These are phyloP conservation scores for Platysternon megacephalum DNA, from an alignment of 2,113 vertebrate species.

Conservation along the genomic window DNA sequence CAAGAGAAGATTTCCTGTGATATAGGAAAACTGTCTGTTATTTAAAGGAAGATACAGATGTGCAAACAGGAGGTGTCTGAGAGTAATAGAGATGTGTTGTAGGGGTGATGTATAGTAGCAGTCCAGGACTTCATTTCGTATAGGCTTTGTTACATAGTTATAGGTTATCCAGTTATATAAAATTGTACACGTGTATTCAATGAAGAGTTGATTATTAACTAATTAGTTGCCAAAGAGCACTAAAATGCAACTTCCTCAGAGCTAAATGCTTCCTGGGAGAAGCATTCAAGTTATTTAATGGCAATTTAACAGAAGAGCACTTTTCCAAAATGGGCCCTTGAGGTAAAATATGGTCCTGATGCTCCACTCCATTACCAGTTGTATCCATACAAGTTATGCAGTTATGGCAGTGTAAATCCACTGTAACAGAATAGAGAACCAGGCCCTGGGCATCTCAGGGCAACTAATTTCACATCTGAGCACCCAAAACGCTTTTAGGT, in stretches of 20 bases:
- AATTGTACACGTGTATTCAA: not conserved
- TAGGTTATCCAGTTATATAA: not conserved
- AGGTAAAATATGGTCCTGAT: not conserved
- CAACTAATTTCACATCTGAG: not conserved
- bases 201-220: not conserved
- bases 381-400: not conserved
- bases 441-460: not conserved
- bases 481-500: slow-evolving; percentile 10
- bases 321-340: not conserved
- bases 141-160: not conserved
- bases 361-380: not conserved
- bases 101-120: not conserved
- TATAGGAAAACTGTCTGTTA: accelerated
- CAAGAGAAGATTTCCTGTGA: not conserved
- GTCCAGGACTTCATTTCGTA: not conserved
- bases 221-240: not conserved
- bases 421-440: not conserved
- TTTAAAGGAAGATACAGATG: not conserved
- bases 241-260: not conserved
- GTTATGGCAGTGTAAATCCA: not conserved
- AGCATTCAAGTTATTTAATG: not conserved
- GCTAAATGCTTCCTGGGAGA: not conserved
- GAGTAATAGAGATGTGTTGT: not conserved
- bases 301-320: not conserved
- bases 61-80: not conserved